Evolutionary conservation across 2,888 invertebrate genomes (phyloP).

Genomic region (Melieria omissa): DNA sequence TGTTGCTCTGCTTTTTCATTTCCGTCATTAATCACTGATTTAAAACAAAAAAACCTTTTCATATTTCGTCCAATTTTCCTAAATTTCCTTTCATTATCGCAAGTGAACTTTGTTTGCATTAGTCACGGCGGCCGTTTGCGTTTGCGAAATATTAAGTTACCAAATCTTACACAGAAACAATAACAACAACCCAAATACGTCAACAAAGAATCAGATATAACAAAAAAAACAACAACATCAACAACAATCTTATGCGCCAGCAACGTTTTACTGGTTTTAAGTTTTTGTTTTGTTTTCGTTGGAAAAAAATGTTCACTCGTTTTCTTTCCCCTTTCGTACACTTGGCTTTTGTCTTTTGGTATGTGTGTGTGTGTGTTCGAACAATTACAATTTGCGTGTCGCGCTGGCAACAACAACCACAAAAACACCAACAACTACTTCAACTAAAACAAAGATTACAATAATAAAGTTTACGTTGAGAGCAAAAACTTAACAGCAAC

Average conservation of each 20-base stretch:
- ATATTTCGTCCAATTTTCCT: no score
- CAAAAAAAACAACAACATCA: background rate
- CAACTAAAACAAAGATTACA: constrained; percentile 2
- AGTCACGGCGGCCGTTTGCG: constrained; percentile 17
- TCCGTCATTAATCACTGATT: no score
- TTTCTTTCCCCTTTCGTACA: background rate
- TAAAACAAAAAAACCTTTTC: no score
- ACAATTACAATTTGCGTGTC: constrained; percentile 42
- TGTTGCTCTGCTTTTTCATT: no score
- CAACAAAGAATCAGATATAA: constrained; percentile 5
- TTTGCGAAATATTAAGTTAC: constrained; percentile 38
- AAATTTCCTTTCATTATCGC: no score
- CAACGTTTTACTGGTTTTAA: background rate
- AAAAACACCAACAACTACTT: constrained; percentile 17
- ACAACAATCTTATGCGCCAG: background rate
- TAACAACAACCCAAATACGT: constrained; percentile 5
- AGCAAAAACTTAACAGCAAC: no score
- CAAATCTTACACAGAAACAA: constrained; percentile 26
- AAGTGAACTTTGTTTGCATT: constrained; percentile 14
- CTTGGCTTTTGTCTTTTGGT: background rate
- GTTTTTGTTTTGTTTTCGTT: background rate
- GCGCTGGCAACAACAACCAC: constrained; percentile 22
- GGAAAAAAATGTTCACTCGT: background rate
- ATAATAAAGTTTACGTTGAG: no score
- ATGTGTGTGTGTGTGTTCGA: background rate